Evolutionary conservation across 2,888 invertebrate species (phyloP).

Genomic region (Mythimna loreyi): DNA sequence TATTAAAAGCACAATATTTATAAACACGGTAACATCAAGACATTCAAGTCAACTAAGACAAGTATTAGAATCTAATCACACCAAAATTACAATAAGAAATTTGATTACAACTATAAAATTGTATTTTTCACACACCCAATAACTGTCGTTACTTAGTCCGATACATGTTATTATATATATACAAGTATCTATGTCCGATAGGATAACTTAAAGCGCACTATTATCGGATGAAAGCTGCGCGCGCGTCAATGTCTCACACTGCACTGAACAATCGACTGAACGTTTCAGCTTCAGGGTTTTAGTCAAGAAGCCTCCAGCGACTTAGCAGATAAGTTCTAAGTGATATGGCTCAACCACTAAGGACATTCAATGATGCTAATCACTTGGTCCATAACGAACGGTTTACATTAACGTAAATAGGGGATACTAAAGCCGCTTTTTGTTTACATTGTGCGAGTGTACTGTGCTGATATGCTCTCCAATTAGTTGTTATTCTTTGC

Average conservation of each 20-base stretch:
- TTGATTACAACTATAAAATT: constrained; percentile 8
- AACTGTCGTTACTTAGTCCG: constrained; percentile 23
- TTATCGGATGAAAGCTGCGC: constrained; percentile 57
- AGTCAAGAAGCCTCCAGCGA: constrained; percentile 68
- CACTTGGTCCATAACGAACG: constrained; percentile 45
- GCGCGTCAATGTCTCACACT: constrained; percentile 70
- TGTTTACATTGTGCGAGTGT: constrained; percentile 38
- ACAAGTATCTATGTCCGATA: constrained; percentile 8
- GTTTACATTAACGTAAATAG: constrained; percentile 41
- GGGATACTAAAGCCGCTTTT: constrained; percentile 40
- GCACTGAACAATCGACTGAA: constrained; percentile 71
- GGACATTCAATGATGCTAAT: constrained; percentile 55
- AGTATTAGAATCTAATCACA: not conserved
- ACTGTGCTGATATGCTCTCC: constrained; percentile 25
- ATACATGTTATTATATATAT: constrained; percentile 40
- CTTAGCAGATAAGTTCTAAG: constrained; percentile 68
- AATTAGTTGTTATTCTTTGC: constrained; percentile 43
- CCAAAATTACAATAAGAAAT: too few species aligned
- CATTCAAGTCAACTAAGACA: not conserved
- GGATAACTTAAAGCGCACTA: constrained; percentile 50
- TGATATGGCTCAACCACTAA: constrained; percentile 61
- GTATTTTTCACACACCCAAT: constrained; percentile 50
- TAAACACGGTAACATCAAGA: not conserved
- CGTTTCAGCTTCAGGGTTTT: constrained; percentile 63
- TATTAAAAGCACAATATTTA: not conserved